Evolutionary conservation across 2,113 vertebrate genomes (phyloP).

Genomic region (Ictalurus furcatus): DNA sequence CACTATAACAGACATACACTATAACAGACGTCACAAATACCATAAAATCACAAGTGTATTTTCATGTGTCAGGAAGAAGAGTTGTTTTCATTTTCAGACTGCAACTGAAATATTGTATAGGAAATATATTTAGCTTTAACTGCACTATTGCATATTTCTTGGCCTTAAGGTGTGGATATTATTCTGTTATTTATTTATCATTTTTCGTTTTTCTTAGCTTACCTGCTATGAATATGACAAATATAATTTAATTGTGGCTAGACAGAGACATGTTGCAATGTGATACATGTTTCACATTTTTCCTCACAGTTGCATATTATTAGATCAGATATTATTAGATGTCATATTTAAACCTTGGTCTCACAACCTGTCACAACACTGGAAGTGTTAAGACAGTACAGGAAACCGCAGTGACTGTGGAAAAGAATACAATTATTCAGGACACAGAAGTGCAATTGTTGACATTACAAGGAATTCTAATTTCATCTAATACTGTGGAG

Average conservation of each 20-base stretch:
- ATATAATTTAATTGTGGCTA: background rate
- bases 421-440: background rate
- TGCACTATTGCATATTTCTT: background rate
- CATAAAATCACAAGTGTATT: background rate
- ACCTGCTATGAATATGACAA: background rate
- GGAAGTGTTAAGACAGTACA: background rate
- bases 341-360: background rate
- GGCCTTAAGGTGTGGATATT: background rate
- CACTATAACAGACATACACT: conserved; percentile 13
- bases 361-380: background rate
- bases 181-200: background rate
- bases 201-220: background rate
- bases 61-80: background rate
- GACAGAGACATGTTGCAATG: no score
- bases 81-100: background rate
- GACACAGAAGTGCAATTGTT: background rate
- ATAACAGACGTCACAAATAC: background rate
- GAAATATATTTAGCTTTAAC: background rate
- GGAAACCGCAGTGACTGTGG: background rate
- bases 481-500: background rate
- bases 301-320: background rate
- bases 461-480: background rate
- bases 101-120: background rate
- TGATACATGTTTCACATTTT: background rate
- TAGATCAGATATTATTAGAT: background rate